phyloP scores from a whole-genome alignment of 2,113 vertebrate genomes.

The Sinocyclocheilus grahami region DNA sequence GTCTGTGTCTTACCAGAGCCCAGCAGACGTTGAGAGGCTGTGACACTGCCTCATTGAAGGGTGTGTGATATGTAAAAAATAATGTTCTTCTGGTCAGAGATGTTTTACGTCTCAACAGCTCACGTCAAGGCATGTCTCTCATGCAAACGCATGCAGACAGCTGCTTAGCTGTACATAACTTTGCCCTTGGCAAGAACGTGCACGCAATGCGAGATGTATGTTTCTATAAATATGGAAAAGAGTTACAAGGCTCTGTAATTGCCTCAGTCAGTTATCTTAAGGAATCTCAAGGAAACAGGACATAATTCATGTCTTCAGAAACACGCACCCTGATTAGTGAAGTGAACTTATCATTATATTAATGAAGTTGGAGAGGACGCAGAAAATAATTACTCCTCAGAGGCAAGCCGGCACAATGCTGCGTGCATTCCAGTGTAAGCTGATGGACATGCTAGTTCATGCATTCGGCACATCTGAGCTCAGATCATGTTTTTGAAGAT shows the following conservation, averaged over 20 bases:
- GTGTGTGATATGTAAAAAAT: conserved; percentile 33
- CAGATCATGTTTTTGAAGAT: background rate
- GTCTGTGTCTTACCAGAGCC: background rate
- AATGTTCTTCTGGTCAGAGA: conserved; percentile 32
- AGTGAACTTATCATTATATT: background rate
- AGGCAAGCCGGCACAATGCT: conserved; percentile 35
- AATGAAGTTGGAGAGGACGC: conserved; percentile 5
- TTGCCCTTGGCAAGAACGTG: conserved; percentile 41
- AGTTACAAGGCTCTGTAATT: conserved; percentile 4
- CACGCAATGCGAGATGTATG: conserved; percentile 26
- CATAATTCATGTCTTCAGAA: background rate
- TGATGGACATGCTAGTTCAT: conserved; percentile 43
- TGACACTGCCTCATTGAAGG: conserved; percentile 3
- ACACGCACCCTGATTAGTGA: background rate
- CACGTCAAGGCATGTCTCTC: conserved; percentile 37
- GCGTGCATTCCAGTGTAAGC: conserved; percentile 53
- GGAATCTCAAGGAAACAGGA: background rate
- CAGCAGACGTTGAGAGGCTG: background rate
- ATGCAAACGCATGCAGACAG: conserved; percentile 21
- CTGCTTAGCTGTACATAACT: conserved; percentile 30
- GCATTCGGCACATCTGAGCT: conserved; percentile 20
- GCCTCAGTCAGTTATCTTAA: conserved; percentile 2
- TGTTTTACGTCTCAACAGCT: conserved; percentile 27
- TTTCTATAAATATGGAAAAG: conserved; percentile 50
- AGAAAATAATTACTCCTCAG: conserved; percentile 32